Percentiles rank a stretch among this genome's conserved stretches.
Evolutionary conservation across 2,888 invertebrate species (phyloP).

Genomic region (Pharmacophagus antenor): DNA sequence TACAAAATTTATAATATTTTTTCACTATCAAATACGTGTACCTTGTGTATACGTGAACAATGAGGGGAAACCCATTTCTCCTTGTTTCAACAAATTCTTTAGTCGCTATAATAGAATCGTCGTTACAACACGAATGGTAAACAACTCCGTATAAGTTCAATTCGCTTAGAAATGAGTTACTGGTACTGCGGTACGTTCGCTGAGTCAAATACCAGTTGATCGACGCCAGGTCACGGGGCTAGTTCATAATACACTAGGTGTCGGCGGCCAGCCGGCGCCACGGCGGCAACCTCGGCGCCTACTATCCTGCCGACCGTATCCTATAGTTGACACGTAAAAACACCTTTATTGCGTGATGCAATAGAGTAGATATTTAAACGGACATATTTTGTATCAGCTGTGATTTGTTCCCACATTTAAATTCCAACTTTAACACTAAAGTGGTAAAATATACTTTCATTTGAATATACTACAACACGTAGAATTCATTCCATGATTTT

Average conservation of each 20-base stretch:
- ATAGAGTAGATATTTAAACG: conserved; percentile 37
- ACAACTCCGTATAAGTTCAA: conserved; percentile 48
- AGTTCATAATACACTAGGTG: conserved; percentile 80
- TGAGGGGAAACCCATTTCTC: conserved; percentile 4
- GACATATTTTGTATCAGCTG: conserved; percentile 46
- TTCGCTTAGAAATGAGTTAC: conserved; percentile 62
- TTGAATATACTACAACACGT: conserved; percentile 37
- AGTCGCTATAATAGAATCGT: conserved; percentile 12
- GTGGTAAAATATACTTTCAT: conserved; percentile 37
- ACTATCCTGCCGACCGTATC: conserved; percentile 67
- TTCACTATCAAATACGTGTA: background rate
- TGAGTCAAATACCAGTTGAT: conserved; percentile 75
- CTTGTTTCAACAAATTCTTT: conserved; percentile 15
- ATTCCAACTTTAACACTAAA: conserved; percentile 40
- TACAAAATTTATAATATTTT: background rate
- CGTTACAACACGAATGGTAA: conserved; percentile 44
- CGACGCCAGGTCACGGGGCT: conserved; percentile 77
- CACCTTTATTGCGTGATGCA: conserved; percentile 32
- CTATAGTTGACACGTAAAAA: conserved; percentile 36
- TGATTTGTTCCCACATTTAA: conserved; percentile 41
- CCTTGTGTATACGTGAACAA: background rate
- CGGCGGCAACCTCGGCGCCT: conserved; percentile 74
- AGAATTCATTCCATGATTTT: conserved; percentile 70
- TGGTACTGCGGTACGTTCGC: conserved; percentile 57
- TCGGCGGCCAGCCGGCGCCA: conserved; percentile 78